Evolutionary conservation across 2,888 invertebrate genomes (phyloP), one percentile per base, ranked within the genome.

Genomic region (Tineola bisselliella): DNA sequence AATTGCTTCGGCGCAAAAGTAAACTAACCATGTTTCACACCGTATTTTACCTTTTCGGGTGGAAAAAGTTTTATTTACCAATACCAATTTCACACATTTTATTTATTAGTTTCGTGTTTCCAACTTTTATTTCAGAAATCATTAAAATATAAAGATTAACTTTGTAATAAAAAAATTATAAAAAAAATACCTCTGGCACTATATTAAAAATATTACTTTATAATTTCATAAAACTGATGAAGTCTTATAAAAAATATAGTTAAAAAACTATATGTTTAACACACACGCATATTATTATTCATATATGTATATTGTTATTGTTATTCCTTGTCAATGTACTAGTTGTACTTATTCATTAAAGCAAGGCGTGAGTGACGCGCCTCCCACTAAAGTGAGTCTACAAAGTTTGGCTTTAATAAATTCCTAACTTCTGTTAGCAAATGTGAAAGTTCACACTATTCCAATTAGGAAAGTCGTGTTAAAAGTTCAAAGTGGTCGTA

Each of bases 11-110:
- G 66, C 65, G 65, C 69, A 66, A 69, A 69, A 67, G 66, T 66
- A 69, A 71, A 71, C 71, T 70, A 72, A 73, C 67, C 69, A 69
- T 71, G 69, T 76, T 76, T 73, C 70, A 71, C 69, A 69, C 71
- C 66, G 65, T n/a, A 25, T 18, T 25, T 25, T 54, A 25, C 25
- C 19, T 54, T 54, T 54, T 54, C 12, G 54, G 25, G 25, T 18
- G 25, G 25, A 54, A 54, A 54, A 54, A 25, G 54, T 54, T 25
- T 54, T 54, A 48, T 48, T 48, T 48, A 48, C 48, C 13, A 17
- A 48, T 48, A 48, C 48, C 12, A 48, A 48, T 15, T 48, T n/a
- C 38, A 38, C 15, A 48, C 15, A 8, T 15, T 48, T 15, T 15
- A 48, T 17, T 15, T 48, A 48, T 17, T 8, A 48, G 48, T 48